Evolutionary conservation across 2,797 vertebrate species (phyloP), one percentile per base, ranked within the genome.

Genomic region (Gambelia wislizenii): DNA sequence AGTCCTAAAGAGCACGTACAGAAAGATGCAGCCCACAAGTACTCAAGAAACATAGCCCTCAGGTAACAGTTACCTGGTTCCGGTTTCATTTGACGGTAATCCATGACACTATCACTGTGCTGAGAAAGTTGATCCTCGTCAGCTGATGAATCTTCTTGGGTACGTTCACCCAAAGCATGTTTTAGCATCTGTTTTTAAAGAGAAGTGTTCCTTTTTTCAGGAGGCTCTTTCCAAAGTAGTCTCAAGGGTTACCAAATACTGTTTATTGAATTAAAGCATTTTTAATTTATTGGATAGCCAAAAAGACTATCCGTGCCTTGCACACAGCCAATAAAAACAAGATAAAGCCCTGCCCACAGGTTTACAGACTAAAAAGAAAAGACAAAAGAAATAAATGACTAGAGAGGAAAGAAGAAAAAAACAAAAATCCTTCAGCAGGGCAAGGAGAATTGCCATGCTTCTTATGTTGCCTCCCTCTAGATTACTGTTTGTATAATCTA

Each of bases 41-140:
- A 59, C 0, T 61, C 39, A 1, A 33, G 0, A 44, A 61, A 78
- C 6, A 10, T 69, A 33, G 69, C 12, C 5, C 2, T 18, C 74
- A 30, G 44, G 30, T 67, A 82, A 30, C 1, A 20, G 30, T 87
- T 96, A 98, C 98, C 97, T 94, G 88, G 92, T 27, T 92, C 92
- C 72, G 86, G 95, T 87, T 95, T 95, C 88, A 95, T 95, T 70
- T 67, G 92, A 84, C 91, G 91, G 86, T 94, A 96, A 92, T 98
- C 98, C 96, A 97, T 97, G 96, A 98, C 10, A 59, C 98, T 97
- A 95, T 98, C 98, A 42, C 98, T 98, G 96, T 98, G 97, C 74
- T 98, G 98, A 39, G 98, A 98, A 54, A 97, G 95, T n/a, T 90
- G 96, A 91, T 98, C 98, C 52, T 98, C 98, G 2, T 98, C 97